Evolutionary conservation across 2,888 invertebrate species (phyloP).

Genomic region (Cybosia mesomella): DNA sequence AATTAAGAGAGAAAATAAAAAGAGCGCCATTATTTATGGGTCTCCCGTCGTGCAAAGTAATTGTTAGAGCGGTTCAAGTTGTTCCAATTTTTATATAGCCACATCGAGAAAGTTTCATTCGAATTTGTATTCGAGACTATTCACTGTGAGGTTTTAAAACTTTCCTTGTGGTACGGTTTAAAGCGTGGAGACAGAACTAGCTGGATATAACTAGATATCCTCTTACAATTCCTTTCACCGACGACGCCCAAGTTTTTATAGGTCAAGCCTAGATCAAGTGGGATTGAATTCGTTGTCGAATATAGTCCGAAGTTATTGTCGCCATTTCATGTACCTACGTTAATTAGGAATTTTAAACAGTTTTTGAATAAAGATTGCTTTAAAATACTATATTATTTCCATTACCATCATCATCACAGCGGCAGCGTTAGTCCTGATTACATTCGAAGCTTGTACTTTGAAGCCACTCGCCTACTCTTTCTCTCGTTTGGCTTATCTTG

Average conservation of each 20-base stretch:
- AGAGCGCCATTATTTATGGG: conserved; percentile 54
- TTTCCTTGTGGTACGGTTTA: conserved; percentile 75
- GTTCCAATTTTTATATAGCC: conserved; percentile 61
- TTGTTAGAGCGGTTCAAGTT: conserved; percentile 53
- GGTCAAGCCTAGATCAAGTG: conserved; percentile 82
- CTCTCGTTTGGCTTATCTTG: too few species aligned
- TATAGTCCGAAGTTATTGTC: conserved; percentile 40
- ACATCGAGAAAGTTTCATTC: conserved; percentile 64
- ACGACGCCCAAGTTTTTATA: conserved; percentile 75
- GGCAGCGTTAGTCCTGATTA: too few species aligned
- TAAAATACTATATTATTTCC: too few species aligned
- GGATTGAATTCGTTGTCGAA: conserved; percentile 64
- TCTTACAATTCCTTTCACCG: conserved; percentile 73
- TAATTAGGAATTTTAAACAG: conserved; percentile 2
- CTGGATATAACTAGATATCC: conserved; percentile 76
- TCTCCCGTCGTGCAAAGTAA: conserved; percentile 59
- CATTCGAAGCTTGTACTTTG: too few species aligned
- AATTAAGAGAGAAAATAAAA: conserved; percentile 55
- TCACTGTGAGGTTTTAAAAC: conserved; percentile 72
- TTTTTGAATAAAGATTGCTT: not conserved
- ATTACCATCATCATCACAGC: too few species aligned
- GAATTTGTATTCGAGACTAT: conserved; percentile 77
- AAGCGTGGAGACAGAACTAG: conserved; percentile 77
- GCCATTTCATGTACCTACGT: conserved; percentile 7
- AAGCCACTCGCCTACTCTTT: too few species aligned